Evolutionary conservation across 2,797 vertebrate species (phyloP), one percentile per base, ranked within the genome.

Genomic region (Anguilla pacifica): DNA sequence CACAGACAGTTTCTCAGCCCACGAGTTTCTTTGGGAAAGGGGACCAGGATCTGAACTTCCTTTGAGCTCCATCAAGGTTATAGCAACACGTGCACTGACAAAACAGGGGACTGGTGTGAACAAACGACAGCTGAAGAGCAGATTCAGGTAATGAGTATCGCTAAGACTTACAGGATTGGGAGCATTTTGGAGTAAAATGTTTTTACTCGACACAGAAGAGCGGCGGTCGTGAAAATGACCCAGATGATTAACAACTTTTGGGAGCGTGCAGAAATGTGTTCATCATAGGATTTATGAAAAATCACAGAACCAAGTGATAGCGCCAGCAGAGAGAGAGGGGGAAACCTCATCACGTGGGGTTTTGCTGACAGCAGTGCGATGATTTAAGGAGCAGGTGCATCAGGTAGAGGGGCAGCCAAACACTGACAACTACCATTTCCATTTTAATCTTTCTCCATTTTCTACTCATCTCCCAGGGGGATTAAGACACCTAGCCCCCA

Each of bases 371-470:
- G 79, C 19, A 10, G 46, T 57, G 53, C 35, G 51, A 55, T 84
- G 51, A n/a, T 51, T 31, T 53, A 15, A 53, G 83, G 13, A 31
- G 83, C n/a, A 46, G 83, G 19, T 67, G 31, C 55, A 4, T 55
- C 25, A 72, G 64, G 82, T 35, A 61, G 39, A 28, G 31, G 59
- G 43, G 35, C 5, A 31, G 31, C 57, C 83, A 67, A 43, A 51
- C 59, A 86, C 83, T 53, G 22, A 59, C 87, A 84, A 85, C 85
- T 43, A 46, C 81, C 79, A 84, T 89, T 86, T 67, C n/a, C 35
- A 70, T 67, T 59, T 84, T 43, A 83, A 67, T 85, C 64, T 79
- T 22, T 86, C 87, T 72, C 7, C 61, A 53, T 84, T 55, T 64
- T 17, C 49, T 17, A 51, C 55, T 28, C 70, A 6, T n/a, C 64